Percentiles rank a stretch among this genome's conserved stretches.
These are phyloP conservation scores for Parus major DNA, from an alignment of 2,113 vertebrate genomes.

Conservation along the genomic window DNA sequence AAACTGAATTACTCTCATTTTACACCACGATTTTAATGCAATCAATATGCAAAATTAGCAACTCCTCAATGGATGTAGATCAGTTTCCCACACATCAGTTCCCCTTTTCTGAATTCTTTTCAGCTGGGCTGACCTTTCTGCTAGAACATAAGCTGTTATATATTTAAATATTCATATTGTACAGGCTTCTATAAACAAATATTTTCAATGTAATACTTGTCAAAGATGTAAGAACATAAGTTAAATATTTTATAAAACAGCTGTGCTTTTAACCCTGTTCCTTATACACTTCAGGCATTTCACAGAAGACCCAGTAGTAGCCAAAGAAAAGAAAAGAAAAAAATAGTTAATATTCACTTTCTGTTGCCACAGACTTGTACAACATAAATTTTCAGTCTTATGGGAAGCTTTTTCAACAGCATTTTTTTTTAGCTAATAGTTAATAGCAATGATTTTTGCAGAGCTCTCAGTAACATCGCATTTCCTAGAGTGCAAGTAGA, in stretches of 20 bases:
- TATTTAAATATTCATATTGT: slow-evolving; percentile 32
- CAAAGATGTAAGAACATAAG: background rate
- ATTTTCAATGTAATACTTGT: slow-evolving; percentile 22
- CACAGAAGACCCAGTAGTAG: background rate
- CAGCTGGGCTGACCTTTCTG: background rate
- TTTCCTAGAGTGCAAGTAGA: background rate
- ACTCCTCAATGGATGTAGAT: background rate
- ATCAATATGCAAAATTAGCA: background rate
- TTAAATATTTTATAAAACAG: slow-evolving; percentile 37
- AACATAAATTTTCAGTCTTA: slow-evolving; percentile 29
- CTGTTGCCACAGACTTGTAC: background rate
- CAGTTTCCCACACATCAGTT: background rate
- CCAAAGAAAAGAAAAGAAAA: slow-evolving; percentile 52
- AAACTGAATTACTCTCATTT: background rate
- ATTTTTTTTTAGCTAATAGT: background rate
- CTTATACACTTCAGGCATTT: slow-evolving; percentile 15
- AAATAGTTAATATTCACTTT: slow-evolving; percentile 24
- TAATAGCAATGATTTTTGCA: slow-evolving; percentile 22
- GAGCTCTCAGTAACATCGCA: background rate
- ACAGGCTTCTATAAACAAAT: slow-evolving; percentile 33
- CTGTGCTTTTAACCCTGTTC: slow-evolving; percentile 25
- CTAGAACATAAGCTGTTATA: background rate
- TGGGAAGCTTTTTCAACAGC: background rate
- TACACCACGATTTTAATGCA: background rate
- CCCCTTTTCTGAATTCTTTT: background rate